Base-by-base conservation (phyloP, 2,113 vertebrate species). In the Morphnarchus princeps region DNA sequence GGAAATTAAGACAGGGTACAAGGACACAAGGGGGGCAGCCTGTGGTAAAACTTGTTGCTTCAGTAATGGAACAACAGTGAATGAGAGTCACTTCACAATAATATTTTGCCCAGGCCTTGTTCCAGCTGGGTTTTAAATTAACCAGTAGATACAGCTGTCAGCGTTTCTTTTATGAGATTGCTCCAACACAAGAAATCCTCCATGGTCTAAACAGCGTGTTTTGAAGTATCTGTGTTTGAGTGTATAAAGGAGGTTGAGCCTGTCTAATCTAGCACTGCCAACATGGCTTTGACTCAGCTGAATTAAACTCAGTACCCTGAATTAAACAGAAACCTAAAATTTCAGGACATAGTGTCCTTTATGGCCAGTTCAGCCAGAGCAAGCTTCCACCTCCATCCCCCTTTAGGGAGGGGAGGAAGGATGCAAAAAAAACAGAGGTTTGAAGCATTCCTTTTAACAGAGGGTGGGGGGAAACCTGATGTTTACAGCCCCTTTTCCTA, bases 101-200 rank as follows among this genome's bases (percentile, higher is more conserved):
- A 90, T 90, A 73, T 94, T 93, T 96, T 89, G 79, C 90, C 54
- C 79, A 83, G 82, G 83, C 81, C 85, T 90, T 95, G 79, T 77
- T 94, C 92, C 96, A 97, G 92, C 85, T 93, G 92, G 71, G 88
- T 95, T 97, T 97, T 93, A 94, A 96, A 96, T 95, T 88, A 96
- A 94, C 62, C 76, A 83, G 88, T 90, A 69, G 71, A 83, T 88
- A 90, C 85, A 93, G 79, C 90, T 97, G 90, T 95, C 95, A 96
- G 93, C 26, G 5, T 49, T 94, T 86, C 79, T 79, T 93, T 95
- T 94, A 90, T 95, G 90, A 93, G 87, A 83, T 86, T 90, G 90
- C 82, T 92, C 62, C 87, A 80, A 31, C 82, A 95, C 63, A 50
- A 91, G 89, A 89, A 96, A 93, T 78, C 78, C 87, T 96, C 85